Evolutionary conservation across 2,113 vertebrate genomes (phyloP), one percentile per base, ranked within the genome.

Genomic region (Dryoscopus gambensis): DNA sequence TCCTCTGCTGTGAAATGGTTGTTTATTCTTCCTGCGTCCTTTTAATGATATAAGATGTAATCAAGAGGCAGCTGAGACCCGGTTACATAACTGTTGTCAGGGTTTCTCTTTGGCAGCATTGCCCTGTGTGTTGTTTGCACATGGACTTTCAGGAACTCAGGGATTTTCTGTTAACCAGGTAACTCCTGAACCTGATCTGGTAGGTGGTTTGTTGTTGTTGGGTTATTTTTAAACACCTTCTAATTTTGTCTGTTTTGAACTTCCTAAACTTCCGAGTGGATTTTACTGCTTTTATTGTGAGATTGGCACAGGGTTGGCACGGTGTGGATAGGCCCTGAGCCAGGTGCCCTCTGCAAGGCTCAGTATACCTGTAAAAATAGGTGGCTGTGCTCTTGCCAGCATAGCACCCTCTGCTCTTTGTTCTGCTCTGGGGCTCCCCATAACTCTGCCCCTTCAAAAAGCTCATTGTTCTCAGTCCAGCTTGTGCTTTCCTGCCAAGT

Each of bases 61-160:
- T 96, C 75, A 81, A 70, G 93, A 92, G 83, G 83, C 83, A 95
- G 88, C 91, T 76, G 95, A 90, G 88, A 76, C 83, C 44, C 1
- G 1, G 52, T 96, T 96, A 82, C 80, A 44, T 94, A 96, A 96
- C 67, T 76, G 52, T 79, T 93, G 91, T 93, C 95, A 94, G 91
- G 89, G 84, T 90, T 96, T 89, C 64, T 93, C 65, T 86, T 91
- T 95, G 95, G 91, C 87, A 93, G 46, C 5, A 0, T 60, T 83
- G 53, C 53, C n/a, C 56, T 28, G 31, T 7, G 4, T 82, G 60
- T n/a, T 90, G 37, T 93, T 93, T 84, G 49, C 71, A 25, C 13
- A 42, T 40, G 69, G 80, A 60, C 92, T 96, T 94, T 90, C 30
- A 84, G 76, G 90, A 95, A 91, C 37, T 40, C 2, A 0, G 33